Base-by-base conservation (phyloP, 2,888 invertebrate genomes). In the Agapostemon virescens region DNA sequence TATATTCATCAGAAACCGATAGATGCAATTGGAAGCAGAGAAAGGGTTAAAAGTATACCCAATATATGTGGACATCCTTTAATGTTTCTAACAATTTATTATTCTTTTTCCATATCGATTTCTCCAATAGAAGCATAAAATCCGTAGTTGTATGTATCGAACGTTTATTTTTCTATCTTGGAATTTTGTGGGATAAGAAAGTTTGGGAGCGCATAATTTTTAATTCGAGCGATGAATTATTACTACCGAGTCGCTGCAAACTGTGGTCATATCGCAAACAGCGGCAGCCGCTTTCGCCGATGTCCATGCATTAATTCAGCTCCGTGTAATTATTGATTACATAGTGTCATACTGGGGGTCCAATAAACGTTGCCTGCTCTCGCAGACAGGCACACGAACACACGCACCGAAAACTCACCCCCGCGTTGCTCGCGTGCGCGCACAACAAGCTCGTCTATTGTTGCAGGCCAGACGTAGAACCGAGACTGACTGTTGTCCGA, bases 251-350 rank as follows among this genome's bases (percentile, higher is more conserved):
- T 7, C 20, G 33, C 3, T 20, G 30, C 20, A 30, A 20, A 52
- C 26, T 42, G 38, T 58, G 38, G 64, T 49, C 64, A n/a, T 33
- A 68, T 61, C 73, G 74, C 72, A 79, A 77, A 74, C 83, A 75
- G 17, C 52, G 77, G 64, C 64, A 26, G 67, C 42, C 58, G 55
- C 55, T 84, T 77, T 77, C 74, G 42, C 58, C 68, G 55, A 58
- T 23, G 84, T 64, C 82, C 76, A 86, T 84, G 84, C 87, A 84
- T 85, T 86, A 86, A 86, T 86, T 82, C 85, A 79, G 86, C 76
- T 69, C 74, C 69, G 81, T 80, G 87, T 86, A 86, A 86, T 86
- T 86, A 86, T 86, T 87, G 86, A 86, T 86, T 87, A 82, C 84
- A 79, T 78, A 84, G 82, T 79, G 78, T 85, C 85, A 81, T 79